phyloP scores from a whole-genome alignment of 2,797 vertebrate species.

The Calcarius lapponicus region DNA sequence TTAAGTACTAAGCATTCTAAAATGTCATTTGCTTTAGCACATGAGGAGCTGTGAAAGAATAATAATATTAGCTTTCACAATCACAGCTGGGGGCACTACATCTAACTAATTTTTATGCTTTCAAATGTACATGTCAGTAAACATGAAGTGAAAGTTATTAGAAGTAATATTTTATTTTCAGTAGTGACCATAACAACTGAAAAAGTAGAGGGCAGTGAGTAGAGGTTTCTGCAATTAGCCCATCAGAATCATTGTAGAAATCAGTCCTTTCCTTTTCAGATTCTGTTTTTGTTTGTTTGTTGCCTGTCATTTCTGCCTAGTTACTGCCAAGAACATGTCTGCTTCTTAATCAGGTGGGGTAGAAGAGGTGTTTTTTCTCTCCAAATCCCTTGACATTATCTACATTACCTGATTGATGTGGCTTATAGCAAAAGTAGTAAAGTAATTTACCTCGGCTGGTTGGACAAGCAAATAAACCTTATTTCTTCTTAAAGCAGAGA shows the following conservation, averaged over 20 bases:
- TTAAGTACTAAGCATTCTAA: not conserved
- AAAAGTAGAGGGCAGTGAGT: not conserved
- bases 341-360: not conserved
- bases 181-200: not conserved
- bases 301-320: not conserved
- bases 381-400: not conserved
- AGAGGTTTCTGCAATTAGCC: not conserved
- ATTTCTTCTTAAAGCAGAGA: not conserved
- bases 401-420: not conserved
- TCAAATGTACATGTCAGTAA: not conserved
- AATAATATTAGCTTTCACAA: not conserved
- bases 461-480: not conserved
- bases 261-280: not conserved
- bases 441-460: not conserved
- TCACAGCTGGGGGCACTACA: not conserved
- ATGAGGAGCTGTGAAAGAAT: not conserved
- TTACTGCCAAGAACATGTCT: not conserved
- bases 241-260: not conserved
- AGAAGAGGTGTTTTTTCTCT: not conserved
- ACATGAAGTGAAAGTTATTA: not conserved
- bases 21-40: not conserved
- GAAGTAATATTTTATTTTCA: no score
- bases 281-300: not conserved
- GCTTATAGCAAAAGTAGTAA: not conserved
- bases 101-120: not conserved